A percentile compares a stretch with the other conserved stretches of the same genome.
Evolutionary conservation across 2,113 vertebrate genomes (phyloP).

Genomic region (Malaclemys terrapin): DNA sequence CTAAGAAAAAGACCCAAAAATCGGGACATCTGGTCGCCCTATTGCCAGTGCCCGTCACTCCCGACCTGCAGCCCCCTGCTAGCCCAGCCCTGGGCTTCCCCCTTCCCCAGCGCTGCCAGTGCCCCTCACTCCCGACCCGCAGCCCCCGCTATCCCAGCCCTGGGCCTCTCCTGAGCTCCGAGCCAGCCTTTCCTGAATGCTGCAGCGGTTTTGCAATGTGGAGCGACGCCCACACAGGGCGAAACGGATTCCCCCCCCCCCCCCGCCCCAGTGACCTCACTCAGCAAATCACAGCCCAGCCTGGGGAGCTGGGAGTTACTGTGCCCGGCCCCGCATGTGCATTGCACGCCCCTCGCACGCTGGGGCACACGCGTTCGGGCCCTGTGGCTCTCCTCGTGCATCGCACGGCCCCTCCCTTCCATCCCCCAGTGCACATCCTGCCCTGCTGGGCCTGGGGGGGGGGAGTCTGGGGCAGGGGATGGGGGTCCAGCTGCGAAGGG

Average conservation of each 20-base stretch:
- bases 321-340: background rate
- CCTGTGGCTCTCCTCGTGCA: too few relatives aligned
- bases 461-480: too few relatives aligned
- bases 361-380: background rate
- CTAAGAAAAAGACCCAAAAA: too few relatives aligned
- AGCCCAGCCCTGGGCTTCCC: too few relatives aligned
- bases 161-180: background rate
- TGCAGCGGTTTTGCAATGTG: background rate
- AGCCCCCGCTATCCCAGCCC: background rate
- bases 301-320: background rate
- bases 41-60: too few relatives aligned
- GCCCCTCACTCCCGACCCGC: background rate
- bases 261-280: background rate
- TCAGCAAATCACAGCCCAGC: background rate
- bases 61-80: too few relatives aligned
- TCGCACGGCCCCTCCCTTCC: background rate
- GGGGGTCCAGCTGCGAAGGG: background rate
- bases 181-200: background rate
- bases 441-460: background rate
- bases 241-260: background rate
- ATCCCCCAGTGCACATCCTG: background rate
- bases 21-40: too few relatives aligned
- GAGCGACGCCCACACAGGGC: background rate
- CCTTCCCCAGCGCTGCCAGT: too few relatives aligned
- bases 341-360: background rate